These are phyloP conservation scores for Eremobia ochroleuca DNA, from an alignment of 2,888 invertebrate genomes.

Conservation along the genomic window DNA sequence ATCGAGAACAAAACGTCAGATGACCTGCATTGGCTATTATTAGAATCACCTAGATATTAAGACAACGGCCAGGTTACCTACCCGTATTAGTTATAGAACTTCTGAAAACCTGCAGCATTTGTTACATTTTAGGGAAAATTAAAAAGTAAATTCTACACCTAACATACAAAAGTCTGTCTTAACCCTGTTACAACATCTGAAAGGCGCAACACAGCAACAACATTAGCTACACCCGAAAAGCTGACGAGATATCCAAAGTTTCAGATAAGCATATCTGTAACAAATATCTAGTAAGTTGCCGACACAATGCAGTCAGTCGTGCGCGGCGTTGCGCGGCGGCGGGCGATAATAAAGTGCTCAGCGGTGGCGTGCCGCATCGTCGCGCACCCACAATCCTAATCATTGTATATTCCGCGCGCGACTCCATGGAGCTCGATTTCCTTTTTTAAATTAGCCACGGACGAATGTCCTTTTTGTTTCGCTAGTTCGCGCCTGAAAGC, in stretches of 20 bases:
- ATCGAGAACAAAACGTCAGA: background rate
- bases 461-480: slow-evolving; percentile 89
- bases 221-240: slow-evolving; percentile 40
- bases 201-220: slow-evolving; percentile 34
- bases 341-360: slow-evolving; percentile 86
- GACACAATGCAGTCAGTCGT: slow-evolving; percentile 72
- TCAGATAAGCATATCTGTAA: slow-evolving; percentile 63
- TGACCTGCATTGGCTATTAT: background rate
- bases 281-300: slow-evolving; percentile 70
- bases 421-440: slow-evolving; percentile 85
- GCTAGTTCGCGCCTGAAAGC: slow-evolving; percentile 76
- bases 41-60: background rate
- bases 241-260: slow-evolving; percentile 52
- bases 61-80: background rate
- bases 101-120: background rate
- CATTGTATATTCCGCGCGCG: slow-evolving; percentile 85
- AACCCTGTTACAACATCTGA: slow-evolving; percentile 22
- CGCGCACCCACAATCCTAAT: slow-evolving; percentile 88
- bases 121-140: background rate
- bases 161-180: background rate
- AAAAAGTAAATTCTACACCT: background rate
- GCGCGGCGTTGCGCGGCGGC: slow-evolving; percentile 69
- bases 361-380: slow-evolving; percentile 81
- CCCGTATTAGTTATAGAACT: background rate
- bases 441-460: slow-evolving; percentile 90